Evolutionary conservation across 2,888 invertebrate species (phyloP).

Genomic region (Nephrotoma flavescens): DNA sequence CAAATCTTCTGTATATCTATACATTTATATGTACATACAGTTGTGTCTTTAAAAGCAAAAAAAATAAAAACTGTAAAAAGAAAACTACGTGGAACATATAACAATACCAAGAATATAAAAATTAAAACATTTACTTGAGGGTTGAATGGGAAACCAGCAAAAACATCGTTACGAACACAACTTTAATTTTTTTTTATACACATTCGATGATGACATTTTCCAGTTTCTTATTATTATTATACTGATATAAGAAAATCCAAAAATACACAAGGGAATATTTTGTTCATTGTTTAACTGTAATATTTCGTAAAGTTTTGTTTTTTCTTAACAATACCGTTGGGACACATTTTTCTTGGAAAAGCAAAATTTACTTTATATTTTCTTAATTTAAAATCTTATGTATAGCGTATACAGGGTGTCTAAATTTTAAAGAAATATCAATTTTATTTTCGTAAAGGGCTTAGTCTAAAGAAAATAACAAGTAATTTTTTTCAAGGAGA

Average conservation of each 20-base stretch:
- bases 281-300: neutral
- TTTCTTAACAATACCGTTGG: neutral
- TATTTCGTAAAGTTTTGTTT: neutral
- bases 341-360: neutral
- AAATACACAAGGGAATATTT: neutral
- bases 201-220: neutral
- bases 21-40: neutral
- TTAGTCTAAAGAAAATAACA: too few species aligned
- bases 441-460: too few species aligned
- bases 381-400: neutral
- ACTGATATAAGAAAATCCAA: neutral
- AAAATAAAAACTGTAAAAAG: neutral
- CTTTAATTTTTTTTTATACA: neutral
- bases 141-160: neutral
- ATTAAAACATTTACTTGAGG: neutral
- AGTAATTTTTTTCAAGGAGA: too few species aligned
- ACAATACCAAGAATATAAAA: neutral
- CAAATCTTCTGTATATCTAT: neutral
- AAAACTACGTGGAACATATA: neutral
- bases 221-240: neutral
- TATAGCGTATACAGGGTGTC: neutral
- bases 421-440: too few species aligned
- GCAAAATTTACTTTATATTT: neutral
- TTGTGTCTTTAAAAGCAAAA: neutral
- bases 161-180: neutral